phyloP scores from a whole-genome alignment of 2,888 invertebrate genomes.

The Diarsia rubi region DNA sequence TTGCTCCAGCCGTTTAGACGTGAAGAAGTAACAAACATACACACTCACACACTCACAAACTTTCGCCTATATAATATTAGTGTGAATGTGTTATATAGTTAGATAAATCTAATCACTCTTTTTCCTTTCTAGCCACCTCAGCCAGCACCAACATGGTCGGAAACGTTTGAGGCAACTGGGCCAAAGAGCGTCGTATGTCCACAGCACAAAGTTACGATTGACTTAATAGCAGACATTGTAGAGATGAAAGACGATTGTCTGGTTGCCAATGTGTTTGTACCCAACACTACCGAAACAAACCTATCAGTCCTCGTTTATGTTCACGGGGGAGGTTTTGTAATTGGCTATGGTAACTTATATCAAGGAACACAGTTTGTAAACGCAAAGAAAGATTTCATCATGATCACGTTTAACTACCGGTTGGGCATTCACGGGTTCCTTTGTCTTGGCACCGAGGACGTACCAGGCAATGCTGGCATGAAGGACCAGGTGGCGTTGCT shows the following conservation, averaged over 20 bases:
- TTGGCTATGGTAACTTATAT: slow-evolving; percentile 46
- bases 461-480: slow-evolving; percentile 76
- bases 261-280: slow-evolving; percentile 80
- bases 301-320: slow-evolving; percentile 72
- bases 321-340: slow-evolving; percentile 73
- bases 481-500: slow-evolving; percentile 74
- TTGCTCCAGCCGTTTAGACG: too few relatives aligned
- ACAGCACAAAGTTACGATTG: neutral
- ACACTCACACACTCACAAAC: too few relatives aligned
- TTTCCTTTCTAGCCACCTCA: slow-evolving; percentile 55
- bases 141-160: slow-evolving; percentile 44
- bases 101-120: neutral
- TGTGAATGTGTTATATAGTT: too few relatives aligned
- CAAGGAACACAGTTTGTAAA: slow-evolving; percentile 31
- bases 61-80: too few relatives aligned
- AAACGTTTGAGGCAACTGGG: slow-evolving; percentile 38
- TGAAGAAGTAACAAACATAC: too few relatives aligned
- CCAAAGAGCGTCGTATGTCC: slow-evolving; percentile 39
- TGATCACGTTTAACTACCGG: slow-evolving; percentile 72
- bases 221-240: neutral
- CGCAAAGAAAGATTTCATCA: slow-evolving; percentile 65
- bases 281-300: slow-evolving; percentile 72
- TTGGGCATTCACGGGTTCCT: slow-evolving; percentile 71
- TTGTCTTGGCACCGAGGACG: slow-evolving; percentile 71
- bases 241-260: slow-evolving; percentile 78